Base-by-base conservation (phyloP, 2,797 vertebrate genomes). In the Lacerta agilis region DNA sequence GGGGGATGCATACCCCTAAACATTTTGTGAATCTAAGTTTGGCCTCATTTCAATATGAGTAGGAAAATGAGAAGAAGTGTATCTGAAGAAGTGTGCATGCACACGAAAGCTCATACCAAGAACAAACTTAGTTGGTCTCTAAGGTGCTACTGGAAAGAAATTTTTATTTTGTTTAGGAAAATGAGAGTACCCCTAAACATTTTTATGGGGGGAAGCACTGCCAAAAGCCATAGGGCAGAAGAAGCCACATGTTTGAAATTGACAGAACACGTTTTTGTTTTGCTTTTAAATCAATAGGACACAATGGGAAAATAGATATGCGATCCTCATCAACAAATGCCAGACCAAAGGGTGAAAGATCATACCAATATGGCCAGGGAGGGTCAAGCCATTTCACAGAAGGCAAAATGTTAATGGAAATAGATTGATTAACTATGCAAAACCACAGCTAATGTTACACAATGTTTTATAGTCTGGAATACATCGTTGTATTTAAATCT, bases 261-360 rank as follows among this genome's bases (percentile, higher is more conserved):
- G 94, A 93, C 90, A 93, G 94, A 90, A 93, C 94, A 94, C n/a
- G 77, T 95, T 94, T 94, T 94, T 95, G 94, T 13, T 6, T 49
- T 49, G 5, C 13, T 49, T 49, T 49, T 87, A 94, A 97, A 98
- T 98, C 98, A 96, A 98, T 98, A 97, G 93, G 92, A 96, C 90
- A 96, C 97, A 96, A 96, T 95, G 93, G 96, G 97, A 97, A 97
- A 97, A 98, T 94, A 97, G 98, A 98, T 98, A 98, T 90, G 95
- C 95, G 98, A 98, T 96, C 97, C 98, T 99, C 98, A 98, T 99
- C 98, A 98, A 98, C 95, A 95, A 97, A 95, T 95, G 94, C 96
- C 96, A 96, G 96, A 96, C 94, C 96, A 95, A 96, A 95, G 96
- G 97, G 97, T 96, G 96, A 97, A 97, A 97, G 98, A 97, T 96